phyloP scores from a whole-genome alignment of 1,140 invertebrate species.

The Zeugodacus cucurbitae region DNA sequence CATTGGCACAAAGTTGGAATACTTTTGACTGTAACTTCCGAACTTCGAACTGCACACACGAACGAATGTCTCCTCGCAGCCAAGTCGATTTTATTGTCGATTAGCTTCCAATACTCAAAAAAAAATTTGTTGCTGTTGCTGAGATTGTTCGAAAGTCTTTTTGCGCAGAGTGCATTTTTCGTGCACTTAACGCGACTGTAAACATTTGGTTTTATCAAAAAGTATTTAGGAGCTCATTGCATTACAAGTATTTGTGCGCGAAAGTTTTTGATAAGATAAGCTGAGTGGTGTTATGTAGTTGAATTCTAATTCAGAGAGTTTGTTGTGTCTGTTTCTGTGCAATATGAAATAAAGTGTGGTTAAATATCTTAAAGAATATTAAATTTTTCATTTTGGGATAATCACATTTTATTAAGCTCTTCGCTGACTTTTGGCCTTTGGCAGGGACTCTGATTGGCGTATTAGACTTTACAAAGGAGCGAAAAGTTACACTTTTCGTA shows the following conservation, averaged over 20 bases:
- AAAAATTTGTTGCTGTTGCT: background rate
- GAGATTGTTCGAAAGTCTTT: background rate
- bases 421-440: too few relatives aligned
- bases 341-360: too few relatives aligned
- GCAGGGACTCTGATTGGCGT: too few relatives aligned
- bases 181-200: background rate
- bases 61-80: background rate
- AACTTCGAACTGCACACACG: background rate
- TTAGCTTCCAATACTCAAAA: background rate
- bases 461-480: too few relatives aligned
- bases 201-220: conserved; percentile 29
- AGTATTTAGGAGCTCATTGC: conserved; percentile 25
- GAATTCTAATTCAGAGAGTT: background rate
- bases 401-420: too few relatives aligned
- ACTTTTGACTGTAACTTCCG: background rate
- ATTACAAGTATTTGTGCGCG: background rate
- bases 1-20: background rate
- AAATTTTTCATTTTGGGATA: too few relatives aligned
- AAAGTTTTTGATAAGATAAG: background rate
- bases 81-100: background rate
- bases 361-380: too few relatives aligned
- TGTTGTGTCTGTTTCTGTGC: too few relatives aligned
- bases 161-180: background rate
- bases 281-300: background rate
- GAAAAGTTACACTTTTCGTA: too few relatives aligned